phyloP scores from a whole-genome alignment of 2,888 invertebrate species.

The Tethea ocularis region DNA sequence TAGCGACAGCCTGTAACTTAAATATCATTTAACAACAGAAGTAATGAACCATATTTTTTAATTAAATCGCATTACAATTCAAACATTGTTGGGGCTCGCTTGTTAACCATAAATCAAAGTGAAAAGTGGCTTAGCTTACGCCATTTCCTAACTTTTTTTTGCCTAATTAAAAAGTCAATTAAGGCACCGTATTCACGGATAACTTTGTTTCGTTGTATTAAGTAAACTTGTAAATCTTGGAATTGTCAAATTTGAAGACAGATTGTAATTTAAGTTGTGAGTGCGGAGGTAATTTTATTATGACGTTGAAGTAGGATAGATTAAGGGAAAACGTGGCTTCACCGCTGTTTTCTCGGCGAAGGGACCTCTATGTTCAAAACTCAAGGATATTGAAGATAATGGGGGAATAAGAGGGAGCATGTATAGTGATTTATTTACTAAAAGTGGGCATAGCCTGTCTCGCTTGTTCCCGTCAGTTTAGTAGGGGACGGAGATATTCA shows the following conservation, averaged over 20 bases:
- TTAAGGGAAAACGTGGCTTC: too few species aligned
- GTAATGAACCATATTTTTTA: slow-evolving; percentile 2
- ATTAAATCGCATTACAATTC: not conserved
- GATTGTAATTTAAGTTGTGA: not conserved
- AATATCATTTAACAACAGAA: not conserved
- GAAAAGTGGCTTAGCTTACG: slow-evolving; percentile 33
- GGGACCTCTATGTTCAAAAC: too few species aligned
- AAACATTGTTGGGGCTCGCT: slow-evolving; percentile 2
- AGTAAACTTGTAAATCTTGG: slow-evolving; percentile 15
- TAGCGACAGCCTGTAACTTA: not conserved
- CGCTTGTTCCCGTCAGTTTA: too few species aligned
- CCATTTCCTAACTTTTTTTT: slow-evolving; percentile 44
- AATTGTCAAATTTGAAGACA: not conserved
- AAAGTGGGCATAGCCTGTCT: too few species aligned
- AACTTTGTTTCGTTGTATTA: slow-evolving; percentile 38
- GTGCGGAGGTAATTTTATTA: too few species aligned
- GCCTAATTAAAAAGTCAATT: slow-evolving; percentile 66
- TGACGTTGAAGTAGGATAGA: too few species aligned
- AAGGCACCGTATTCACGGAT: slow-evolving; percentile 37
- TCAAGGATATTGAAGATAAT: too few species aligned
- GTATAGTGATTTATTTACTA: too few species aligned
- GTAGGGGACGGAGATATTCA: too few species aligned
- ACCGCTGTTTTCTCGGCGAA: too few species aligned
- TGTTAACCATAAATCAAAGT: slow-evolving; percentile 38
- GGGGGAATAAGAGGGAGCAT: too few species aligned